These are phyloP conservation scores for Smutsia gigantea DNA, from an alignment of 2,797 vertebrate species.

Conservation along the genomic window DNA sequence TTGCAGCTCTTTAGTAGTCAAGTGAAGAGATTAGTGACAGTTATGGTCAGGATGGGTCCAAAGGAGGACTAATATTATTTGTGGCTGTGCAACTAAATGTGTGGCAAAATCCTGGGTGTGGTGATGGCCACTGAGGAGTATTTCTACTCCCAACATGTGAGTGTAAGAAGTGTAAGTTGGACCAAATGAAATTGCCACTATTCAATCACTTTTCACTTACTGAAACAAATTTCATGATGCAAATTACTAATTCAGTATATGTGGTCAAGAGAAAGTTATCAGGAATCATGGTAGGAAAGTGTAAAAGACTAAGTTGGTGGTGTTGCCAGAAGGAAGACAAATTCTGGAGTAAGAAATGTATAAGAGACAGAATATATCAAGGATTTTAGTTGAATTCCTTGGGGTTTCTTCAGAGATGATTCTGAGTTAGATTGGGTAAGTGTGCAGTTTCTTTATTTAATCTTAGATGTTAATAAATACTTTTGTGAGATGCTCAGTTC, in stretches of 20 bases:
- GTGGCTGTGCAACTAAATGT: not conserved
- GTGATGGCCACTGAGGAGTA: fast-evolving
- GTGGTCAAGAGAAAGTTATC: not conserved
- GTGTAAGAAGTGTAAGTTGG: not conserved
- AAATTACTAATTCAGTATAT: not conserved
- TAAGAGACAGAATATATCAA: not conserved
- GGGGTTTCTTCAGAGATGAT: not conserved
- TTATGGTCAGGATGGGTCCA: not conserved
- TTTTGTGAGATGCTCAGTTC: not conserved
- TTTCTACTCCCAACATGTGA: not conserved
- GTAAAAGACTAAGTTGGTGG: not conserved
- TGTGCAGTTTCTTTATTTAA: not conserved
- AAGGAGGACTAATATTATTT: not conserved
- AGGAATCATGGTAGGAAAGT: not conserved
- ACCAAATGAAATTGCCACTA: not conserved
- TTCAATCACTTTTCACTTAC: not conserved
- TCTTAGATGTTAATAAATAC: not conserved
- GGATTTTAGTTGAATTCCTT: not conserved
- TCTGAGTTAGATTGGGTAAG: not conserved
- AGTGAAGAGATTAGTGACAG: not conserved
- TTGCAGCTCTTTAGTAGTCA: not conserved
- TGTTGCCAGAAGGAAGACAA: not conserved
- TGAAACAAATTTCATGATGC: not conserved
- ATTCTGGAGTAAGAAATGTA: not conserved
- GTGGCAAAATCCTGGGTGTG: not conserved